These are phyloP conservation scores for Fulica atra DNA, from an alignment of 2,113 vertebrate species.

Conservation along the genomic window DNA sequence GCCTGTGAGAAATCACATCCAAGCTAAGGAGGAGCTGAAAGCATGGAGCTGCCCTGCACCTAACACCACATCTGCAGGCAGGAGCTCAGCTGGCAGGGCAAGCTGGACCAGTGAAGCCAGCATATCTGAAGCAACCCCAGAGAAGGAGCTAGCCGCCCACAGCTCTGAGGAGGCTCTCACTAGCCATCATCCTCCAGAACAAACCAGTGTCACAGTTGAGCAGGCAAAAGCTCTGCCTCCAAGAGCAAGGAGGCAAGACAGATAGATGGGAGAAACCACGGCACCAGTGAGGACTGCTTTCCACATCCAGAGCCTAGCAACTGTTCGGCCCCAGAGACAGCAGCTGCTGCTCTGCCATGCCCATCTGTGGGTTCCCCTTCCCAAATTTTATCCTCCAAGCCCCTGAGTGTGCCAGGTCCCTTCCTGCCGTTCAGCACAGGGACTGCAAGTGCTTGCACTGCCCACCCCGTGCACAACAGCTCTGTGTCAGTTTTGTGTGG, in stretches of 20 bases:
- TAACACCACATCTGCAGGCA: rapidly evolving
- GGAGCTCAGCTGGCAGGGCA: not conserved
- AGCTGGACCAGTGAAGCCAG: not conserved
- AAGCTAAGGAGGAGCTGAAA: no score
- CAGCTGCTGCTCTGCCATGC: not conserved
- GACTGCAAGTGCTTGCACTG: no score
- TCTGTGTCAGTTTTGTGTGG: no score
- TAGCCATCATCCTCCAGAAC: not conserved
- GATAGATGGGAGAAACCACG: not conserved
- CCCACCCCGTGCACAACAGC: no score
- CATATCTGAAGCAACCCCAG: not conserved
- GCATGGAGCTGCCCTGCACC: rapidly evolving
- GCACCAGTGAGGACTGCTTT: no score
- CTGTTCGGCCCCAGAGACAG: not conserved
- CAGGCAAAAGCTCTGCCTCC: not conserved
- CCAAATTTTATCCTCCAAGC: no score
- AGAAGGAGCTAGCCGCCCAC: not conserved
- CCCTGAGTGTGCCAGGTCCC: not conserved
- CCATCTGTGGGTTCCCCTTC: not conserved
- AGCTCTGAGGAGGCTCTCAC: not conserved
- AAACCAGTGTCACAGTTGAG: not conserved
- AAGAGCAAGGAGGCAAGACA: not conserved
- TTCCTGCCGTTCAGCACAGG: not conserved
- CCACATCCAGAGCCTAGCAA: not conserved
- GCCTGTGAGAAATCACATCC: not conserved